Base-by-base conservation (phyloP, 2,113 vertebrate species). In the Sceloporus undulatus region DNA sequence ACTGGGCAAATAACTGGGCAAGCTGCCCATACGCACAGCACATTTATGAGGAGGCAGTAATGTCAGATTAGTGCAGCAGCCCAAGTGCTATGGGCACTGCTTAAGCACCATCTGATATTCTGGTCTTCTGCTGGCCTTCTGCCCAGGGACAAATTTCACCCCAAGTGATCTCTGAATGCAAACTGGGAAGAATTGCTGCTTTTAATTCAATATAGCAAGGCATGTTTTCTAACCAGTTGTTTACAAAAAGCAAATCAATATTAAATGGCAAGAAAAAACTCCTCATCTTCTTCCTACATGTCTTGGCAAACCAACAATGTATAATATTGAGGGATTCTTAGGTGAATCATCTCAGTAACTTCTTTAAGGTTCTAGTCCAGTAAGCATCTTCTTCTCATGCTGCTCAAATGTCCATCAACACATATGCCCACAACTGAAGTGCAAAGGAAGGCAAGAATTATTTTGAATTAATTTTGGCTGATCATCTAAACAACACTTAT, bases 1-100 rank as follows among this genome's bases (percentile, higher is more conserved):
- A 88, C 65, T 54, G 81, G 81, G 65, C 82, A 84, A 88, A 84
- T 88, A 78, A 78, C 27, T 88, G 16, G 81, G 87, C 81, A 88
- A 84, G 16, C 2, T 84, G 87, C 87, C 87, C 62, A 84, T 70
- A 70, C 1, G 65, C 75, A 25, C 59, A 84, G 87, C 74, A 84
- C 42, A 88, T 84, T 84, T 84, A 70, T 83, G 38, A 88, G 48
- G 34, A 78, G 80, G 52, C 48, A 52, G 77, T 78, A 83, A 38
- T 77, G n/a, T 40, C 74, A 84, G 74, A 59, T 62, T 42, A 54
- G 73, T 56, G 59, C 71, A 52, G 21, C 3, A 25, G 81, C 62
- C 66, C 65, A 88, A 88, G 74, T 78, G 59, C 82, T 78, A 70
- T 62, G 34, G 48, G 70, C 11, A 2, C 48, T 38, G 81, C 87